Evolutionary conservation across 2,888 invertebrate species (phyloP).

Genomic region (Lumbricus terrestris): DNA sequence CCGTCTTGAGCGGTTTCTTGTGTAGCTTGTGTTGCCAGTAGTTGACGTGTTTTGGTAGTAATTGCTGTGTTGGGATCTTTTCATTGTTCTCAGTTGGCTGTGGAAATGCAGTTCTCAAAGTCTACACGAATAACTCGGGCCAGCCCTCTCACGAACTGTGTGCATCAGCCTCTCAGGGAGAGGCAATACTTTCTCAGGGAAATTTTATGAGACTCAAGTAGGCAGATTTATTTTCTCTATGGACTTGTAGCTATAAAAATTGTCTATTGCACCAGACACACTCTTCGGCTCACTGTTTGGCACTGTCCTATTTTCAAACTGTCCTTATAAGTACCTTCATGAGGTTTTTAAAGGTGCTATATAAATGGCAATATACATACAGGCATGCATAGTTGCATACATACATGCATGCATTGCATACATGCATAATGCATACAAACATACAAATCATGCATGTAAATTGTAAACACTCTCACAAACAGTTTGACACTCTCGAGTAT

Average conservation of each 20-base stretch:
- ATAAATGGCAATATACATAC: too few species aligned
- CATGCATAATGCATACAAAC: too few species aligned
- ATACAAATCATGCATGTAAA: too few species aligned
- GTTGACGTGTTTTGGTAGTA: neutral
- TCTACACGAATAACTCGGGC: conserved; percentile 43
- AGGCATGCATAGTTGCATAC: too few species aligned
- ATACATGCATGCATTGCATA: too few species aligned
- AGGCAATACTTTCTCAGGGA: conserved; percentile 82
- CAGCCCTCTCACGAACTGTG: conserved; percentile 46
- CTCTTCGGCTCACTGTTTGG: neutral
- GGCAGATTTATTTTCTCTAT: conserved; percentile 39
- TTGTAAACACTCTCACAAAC: too few species aligned
- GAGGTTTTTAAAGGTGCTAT: too few species aligned
- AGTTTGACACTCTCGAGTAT: too few species aligned
- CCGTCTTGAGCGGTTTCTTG: neutral
- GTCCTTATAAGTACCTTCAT: too few species aligned
- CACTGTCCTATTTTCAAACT: too few species aligned
- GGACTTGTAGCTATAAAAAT: neutral
- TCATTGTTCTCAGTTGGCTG: conserved; percentile 43
- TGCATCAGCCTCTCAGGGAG: conserved; percentile 65
- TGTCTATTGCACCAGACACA: neutral
- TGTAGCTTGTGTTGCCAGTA: neutral
- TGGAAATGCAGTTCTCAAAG: conserved; percentile 48
- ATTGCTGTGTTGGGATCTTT: neutral
- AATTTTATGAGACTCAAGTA: conserved; percentile 84